A percentile compares a stretch with the other conserved stretches of the same genome.
These are phyloP conservation scores for Gallinago paraguaiae DNA, from an alignment of 2,113 vertebrate genomes.

Conservation along the genomic window DNA sequence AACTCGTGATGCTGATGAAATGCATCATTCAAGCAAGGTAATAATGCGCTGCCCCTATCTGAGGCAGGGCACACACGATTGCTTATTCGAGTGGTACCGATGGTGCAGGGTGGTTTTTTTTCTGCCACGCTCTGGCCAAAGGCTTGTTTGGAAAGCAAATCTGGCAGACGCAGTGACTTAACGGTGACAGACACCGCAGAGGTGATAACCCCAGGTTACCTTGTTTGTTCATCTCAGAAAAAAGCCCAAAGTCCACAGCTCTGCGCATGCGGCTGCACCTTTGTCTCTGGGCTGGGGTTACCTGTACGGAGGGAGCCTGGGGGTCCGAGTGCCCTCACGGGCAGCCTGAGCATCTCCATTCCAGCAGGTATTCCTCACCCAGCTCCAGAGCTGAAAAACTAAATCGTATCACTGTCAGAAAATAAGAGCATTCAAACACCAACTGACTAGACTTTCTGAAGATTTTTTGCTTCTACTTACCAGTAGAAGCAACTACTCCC, in stretches of 20 bases:
- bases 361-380: not conserved
- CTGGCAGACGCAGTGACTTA: conserved; percentile 25
- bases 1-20: not conserved
- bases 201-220: not conserved
- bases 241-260: conserved; percentile 12
- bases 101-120: not conserved
- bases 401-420: not conserved
- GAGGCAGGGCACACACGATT: accelerated
- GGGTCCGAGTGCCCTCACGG: accelerated
- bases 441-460: not conserved
- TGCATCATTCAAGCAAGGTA: not conserved
- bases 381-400: not conserved
- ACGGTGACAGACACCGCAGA: not conserved
- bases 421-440: not conserved
- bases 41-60: not conserved
- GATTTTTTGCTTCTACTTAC: not conserved
- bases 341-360: not conserved
- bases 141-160: conserved; percentile 56
- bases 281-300: not conserved
- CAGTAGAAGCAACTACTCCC: not conserved
- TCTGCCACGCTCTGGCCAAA: conserved; percentile 35
- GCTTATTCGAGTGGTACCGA: accelerated
- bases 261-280: not conserved
- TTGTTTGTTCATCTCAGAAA: conserved; percentile 45
- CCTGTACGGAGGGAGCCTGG: accelerated